phyloP scores from a whole-genome alignment of 2,797 vertebrate genomes.

The Mormyrus hasselquistii region DNA sequence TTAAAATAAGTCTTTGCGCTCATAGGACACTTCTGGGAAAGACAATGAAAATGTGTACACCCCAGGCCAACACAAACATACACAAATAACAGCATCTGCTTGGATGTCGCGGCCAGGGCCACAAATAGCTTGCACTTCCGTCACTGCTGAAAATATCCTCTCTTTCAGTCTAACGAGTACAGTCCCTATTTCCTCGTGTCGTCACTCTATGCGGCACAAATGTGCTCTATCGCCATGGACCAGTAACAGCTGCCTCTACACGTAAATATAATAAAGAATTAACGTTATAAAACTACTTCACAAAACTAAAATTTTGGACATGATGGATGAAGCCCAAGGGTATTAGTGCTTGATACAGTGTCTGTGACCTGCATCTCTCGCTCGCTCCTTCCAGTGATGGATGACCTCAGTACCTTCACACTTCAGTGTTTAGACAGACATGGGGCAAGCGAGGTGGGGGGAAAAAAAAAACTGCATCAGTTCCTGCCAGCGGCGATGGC shows the following conservation, averaged over 20 bases:
- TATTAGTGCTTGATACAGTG: slow-evolving; percentile 26
- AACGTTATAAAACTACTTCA: not conserved
- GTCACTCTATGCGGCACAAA: not conserved
- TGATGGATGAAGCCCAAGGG: not conserved
- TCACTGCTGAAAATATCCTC: not conserved
- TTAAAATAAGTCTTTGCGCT: not conserved
- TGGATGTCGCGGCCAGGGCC: not conserved
- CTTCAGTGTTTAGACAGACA: not conserved
- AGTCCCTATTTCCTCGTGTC: not conserved
- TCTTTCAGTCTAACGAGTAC: not conserved
- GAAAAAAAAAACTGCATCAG: not conserved
- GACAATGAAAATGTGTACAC: not conserved
- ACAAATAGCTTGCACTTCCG: not conserved
- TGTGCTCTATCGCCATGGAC: not conserved
- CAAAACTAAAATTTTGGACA: slow-evolving; percentile 14
- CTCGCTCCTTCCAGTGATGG: not conserved
- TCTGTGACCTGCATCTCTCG: not conserved
- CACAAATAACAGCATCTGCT: slow-evolving; percentile 11
- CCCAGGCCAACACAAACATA: slow-evolving; percentile 14
- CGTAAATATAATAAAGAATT: not conserved
- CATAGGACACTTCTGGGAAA: slow-evolving; percentile 16
- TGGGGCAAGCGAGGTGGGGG: not conserved
- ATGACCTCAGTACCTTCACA: not conserved
- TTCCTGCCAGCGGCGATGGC: not conserved
- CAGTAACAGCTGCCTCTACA: not conserved